A percentile compares a stretch with the other conserved stretches of the same genome.
Conservation (phyloP, 2,888 invertebrate species). For the Cheilosia urbana region DNA sequence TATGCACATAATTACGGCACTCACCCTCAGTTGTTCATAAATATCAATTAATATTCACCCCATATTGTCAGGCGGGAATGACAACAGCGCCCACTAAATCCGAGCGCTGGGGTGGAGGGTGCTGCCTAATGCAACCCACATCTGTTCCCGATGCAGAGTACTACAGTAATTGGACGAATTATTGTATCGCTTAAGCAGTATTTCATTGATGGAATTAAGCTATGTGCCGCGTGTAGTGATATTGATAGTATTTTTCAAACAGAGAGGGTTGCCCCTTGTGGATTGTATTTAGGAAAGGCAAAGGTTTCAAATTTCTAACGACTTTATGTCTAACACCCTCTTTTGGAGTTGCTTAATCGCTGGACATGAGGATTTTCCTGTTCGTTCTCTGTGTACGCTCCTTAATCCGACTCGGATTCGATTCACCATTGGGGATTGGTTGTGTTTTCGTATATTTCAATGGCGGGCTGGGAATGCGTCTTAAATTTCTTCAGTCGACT, state of each 20-base stretch:
- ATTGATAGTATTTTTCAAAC: slow-evolving; percentile 53
- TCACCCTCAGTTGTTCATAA: slow-evolving; percentile 57
- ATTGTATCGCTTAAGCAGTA: slow-evolving; percentile 52
- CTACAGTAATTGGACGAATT: slow-evolving; percentile 55
- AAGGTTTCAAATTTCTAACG: slow-evolving; percentile 52
- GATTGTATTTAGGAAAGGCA: too few relatives aligned
- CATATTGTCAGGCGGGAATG: background rate
- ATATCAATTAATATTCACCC: slow-evolving; percentile 74
- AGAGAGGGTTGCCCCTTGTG: slow-evolving; percentile 25
- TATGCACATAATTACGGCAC: slow-evolving; percentile 56
- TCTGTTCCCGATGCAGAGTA: slow-evolving; percentile 44
- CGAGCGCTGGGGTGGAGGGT: slow-evolving; percentile 8
- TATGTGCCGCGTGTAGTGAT: slow-evolving; percentile 34
- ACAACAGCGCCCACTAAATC: background rate
- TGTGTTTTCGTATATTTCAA: slow-evolving; percentile 16
- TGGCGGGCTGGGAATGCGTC: slow-evolving; percentile 19
- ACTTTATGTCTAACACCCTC: slow-evolving; percentile 50
- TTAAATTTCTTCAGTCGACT: slow-evolving; percentile 30
- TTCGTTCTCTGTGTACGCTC: background rate
- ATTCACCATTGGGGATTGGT: slow-evolving; percentile 42
- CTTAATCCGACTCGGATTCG: slow-evolving; percentile 59
- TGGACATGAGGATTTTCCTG: slow-evolving; percentile 37
- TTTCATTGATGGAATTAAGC: slow-evolving; percentile 57
- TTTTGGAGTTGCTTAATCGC: slow-evolving; percentile 42
- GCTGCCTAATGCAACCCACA: slow-evolving; percentile 64